These are phyloP conservation scores for Labeo catla DNA, from an alignment of 2,113 vertebrate genomes.

Conservation along the genomic window DNA sequence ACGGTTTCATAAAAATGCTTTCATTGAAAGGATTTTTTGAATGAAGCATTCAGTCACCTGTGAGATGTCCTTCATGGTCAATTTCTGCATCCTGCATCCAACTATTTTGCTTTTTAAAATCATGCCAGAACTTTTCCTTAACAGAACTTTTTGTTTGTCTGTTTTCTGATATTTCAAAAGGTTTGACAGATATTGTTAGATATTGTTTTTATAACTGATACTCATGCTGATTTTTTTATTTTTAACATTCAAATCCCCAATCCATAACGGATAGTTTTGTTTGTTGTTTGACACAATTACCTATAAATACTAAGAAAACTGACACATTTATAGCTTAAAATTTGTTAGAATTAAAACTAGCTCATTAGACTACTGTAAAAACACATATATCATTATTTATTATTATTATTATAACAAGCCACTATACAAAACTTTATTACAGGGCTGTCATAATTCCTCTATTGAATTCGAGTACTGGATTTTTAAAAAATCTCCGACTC, in stretches of 20 bases:
- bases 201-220: neutral
- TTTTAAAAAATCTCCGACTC: too few relatives aligned
- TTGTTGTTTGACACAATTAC: too few relatives aligned
- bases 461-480: too few relatives aligned
- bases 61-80: constrained; percentile 7
- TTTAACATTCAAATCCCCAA: neutral
- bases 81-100: constrained; percentile 1
- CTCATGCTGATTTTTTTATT: neutral
- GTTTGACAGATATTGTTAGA: neutral
- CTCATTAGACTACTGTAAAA: too few relatives aligned
- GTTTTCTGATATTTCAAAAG: neutral
- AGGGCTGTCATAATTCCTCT: too few relatives aligned
- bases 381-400: too few relatives aligned
- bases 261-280: neutral
- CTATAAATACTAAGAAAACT: too few relatives aligned
- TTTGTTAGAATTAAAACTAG: too few relatives aligned
- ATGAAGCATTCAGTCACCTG: neutral
- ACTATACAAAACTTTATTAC: neutral
- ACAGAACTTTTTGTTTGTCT: neutral
- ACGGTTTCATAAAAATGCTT: constrained; percentile 3
- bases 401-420: too few relatives aligned
- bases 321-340: too few relatives aligned
- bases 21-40: neutral
- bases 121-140: neutral
- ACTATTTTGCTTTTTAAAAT: neutral